Evolutionary conservation across 2,888 invertebrate species (phyloP).

Genomic region (Eurois occulta): DNA sequence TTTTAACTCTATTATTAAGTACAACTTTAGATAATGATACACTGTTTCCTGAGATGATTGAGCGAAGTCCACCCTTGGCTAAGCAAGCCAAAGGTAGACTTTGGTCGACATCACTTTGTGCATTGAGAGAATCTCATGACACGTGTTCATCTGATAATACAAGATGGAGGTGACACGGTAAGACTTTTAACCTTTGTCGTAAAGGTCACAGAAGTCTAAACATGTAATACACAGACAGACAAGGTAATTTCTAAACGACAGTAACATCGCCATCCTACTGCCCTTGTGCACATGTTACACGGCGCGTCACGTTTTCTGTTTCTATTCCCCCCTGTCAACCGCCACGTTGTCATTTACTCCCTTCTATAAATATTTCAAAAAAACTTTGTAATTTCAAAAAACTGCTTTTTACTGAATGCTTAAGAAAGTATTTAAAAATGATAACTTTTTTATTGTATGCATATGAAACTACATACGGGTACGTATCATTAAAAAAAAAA

Average conservation of each 20-base stretch:
- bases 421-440: too few species aligned
- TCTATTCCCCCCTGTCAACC: neutral
- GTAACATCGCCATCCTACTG: neutral
- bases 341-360: neutral
- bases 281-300: neutral
- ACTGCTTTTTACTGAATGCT: too few species aligned
- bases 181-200: neutral
- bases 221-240: neutral
- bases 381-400: too few species aligned
- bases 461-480: too few species aligned
- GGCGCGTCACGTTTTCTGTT: neutral
- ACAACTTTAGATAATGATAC: neutral
- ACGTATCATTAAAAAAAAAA: too few species aligned
- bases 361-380: too few species aligned
- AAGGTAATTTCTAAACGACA: neutral
- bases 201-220: neutral
- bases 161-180: slow-evolving; percentile 7
- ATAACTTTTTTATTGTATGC: too few species aligned
- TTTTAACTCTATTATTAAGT: neutral
- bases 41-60: neutral
- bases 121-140: neutral
- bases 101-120: neutral
- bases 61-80: neutral
- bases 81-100: neutral
- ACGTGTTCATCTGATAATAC: slow-evolving; percentile 10